A percentile compares a stretch with the other conserved stretches of the same genome.
Conservation (phyloP, 2,888 invertebrate genomes). For the Lysandra coridon region DNA sequence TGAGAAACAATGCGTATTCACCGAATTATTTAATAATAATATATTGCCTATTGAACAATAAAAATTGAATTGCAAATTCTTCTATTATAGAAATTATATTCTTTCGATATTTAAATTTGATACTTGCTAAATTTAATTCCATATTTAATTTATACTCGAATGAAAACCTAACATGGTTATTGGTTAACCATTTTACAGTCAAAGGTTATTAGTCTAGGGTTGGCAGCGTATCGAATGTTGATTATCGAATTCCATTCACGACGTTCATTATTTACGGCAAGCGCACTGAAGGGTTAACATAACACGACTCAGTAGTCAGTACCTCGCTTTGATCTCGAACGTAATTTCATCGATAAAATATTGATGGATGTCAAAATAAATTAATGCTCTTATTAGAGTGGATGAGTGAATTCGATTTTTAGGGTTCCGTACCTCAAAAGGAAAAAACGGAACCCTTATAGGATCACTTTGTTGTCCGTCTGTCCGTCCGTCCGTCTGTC, state of each 20-base stretch:
- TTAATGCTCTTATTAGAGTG: conserved; percentile 47
- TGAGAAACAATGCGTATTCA: neutral
- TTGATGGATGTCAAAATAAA: conserved; percentile 63
- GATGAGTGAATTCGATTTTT: neutral
- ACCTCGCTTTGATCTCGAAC: conserved; percentile 41
- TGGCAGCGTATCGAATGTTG: conserved; percentile 54
- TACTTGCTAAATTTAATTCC: neutral
- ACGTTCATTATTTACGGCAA: conserved; percentile 59
- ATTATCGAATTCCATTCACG: conserved; percentile 52
- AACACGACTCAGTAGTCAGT: conserved; percentile 31
- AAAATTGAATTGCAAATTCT: neutral
- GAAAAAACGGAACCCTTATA: too few relatives aligned
- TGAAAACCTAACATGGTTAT: neutral
- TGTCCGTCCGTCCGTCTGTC: too few relatives aligned
- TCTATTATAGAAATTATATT: neutral
- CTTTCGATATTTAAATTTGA: neutral
- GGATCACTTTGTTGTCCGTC: too few relatives aligned
- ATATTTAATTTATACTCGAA: neutral
- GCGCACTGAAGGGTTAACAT: conserved; percentile 48
- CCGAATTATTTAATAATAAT: too few relatives aligned
- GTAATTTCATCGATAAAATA: conserved; percentile 57
- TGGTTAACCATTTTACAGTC: conserved; percentile 7
- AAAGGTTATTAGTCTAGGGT: conserved; percentile 48
- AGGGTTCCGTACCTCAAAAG: too few relatives aligned
- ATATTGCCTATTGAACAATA: neutral